These are phyloP conservation scores for Mionectes macconnelli DNA, from an alignment of 2,113 vertebrate genomes.

Conservation along the genomic window DNA sequence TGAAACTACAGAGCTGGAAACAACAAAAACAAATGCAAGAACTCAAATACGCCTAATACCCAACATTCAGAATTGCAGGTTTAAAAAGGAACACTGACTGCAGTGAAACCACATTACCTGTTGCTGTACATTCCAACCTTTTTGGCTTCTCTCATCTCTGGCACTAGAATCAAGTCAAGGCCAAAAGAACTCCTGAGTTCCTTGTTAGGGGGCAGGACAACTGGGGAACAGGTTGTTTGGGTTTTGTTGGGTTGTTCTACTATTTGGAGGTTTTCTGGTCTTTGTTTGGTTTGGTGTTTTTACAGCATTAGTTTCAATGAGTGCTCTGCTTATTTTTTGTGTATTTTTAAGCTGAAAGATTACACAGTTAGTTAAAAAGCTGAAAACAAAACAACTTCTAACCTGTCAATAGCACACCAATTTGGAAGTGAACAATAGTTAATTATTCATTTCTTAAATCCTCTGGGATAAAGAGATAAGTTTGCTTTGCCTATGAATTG, in stretches of 20 bases:
- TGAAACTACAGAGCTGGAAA: background rate
- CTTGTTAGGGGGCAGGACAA: no score
- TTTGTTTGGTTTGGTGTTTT: background rate
- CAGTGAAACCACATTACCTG: background rate
- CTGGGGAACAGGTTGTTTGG: accelerated
- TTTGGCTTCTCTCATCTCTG: background rate
- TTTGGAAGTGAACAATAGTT: conserved; percentile 30
- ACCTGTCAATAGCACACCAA: background rate
- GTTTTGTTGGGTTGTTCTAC: background rate
- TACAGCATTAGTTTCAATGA: background rate
- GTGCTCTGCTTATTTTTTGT: background rate
- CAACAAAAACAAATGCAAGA: background rate
- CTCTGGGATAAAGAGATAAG: conserved; percentile 5
- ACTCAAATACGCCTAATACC: background rate
- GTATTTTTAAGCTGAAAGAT: background rate
- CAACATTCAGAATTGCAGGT: background rate
- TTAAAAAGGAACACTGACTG: background rate
- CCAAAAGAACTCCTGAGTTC: background rate
- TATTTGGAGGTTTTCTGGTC: background rate
- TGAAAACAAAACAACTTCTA: conserved; percentile 26
- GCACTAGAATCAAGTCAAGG: background rate
- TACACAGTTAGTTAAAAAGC: background rate
- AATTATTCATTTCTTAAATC: conserved; percentile 44
- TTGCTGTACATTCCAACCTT: background rate
- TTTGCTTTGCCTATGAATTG: conserved; percentile 34